Conservation (phyloP, 2,888 invertebrate species). For the Tetragnatha montana region DNA sequence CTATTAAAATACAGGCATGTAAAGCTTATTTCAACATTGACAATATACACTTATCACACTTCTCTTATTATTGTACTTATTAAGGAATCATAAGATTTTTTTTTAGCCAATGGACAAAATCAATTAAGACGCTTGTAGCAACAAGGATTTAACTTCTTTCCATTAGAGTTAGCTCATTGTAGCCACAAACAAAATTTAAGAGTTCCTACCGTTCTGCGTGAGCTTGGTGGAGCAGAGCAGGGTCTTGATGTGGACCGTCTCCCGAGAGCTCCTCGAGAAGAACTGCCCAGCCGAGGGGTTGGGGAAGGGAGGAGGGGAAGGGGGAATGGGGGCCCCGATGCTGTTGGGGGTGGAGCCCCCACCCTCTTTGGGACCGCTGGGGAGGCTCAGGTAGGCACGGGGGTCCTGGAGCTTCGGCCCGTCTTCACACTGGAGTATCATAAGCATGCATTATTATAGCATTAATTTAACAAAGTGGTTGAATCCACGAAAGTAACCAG, state of each 20-base stretch:
- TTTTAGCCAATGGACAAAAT: no score
- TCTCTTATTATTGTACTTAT: no score
- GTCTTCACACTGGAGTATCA: slow-evolving; percentile 83
- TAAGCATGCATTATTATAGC: not conserved
- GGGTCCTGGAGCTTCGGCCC: slow-evolving; percentile 81
- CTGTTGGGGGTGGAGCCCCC: slow-evolving; percentile 71
- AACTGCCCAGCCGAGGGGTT: slow-evolving; percentile 69
- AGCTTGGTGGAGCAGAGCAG: slow-evolving; percentile 95
- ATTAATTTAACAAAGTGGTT: not conserved
- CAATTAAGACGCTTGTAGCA: no score
- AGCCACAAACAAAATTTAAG: not conserved
- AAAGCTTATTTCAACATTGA: no score
- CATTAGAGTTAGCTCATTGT: no score
- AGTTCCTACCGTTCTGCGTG: slow-evolving; percentile 88
- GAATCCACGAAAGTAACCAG: not conserved
- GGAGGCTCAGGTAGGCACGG: slow-evolving; percentile 77
- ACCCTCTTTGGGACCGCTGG: slow-evolving; percentile 74
- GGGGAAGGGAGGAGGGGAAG: slow-evolving; percentile 67
- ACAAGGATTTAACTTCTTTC: no score
- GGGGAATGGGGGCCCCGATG: slow-evolving; percentile 38
- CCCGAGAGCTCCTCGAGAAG: slow-evolving; percentile 88
- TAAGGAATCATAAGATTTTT: no score
- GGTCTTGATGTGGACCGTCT: slow-evolving; percentile 87
- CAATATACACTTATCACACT: no score
- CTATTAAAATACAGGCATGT: no score